Base-by-base conservation (phyloP, 2,797 vertebrate genomes). In the Cottoperca gobio region DNA sequence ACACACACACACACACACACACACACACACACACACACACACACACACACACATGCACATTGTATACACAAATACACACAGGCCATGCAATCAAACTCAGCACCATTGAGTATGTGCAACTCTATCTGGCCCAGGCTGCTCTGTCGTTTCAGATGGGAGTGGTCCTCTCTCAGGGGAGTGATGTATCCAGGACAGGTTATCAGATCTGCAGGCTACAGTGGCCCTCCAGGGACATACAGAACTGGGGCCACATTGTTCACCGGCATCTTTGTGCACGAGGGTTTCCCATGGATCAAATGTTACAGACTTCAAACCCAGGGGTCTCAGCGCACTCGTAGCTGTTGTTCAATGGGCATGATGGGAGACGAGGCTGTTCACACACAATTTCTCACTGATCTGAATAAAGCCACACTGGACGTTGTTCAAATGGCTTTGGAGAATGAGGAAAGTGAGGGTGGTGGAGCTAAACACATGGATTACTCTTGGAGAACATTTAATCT, bases 231-330 rank as follows among this genome's bases (percentile, higher is more conserved):
- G 82, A 95, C 89, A 66, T 45, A 69, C 83, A 83, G 86, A 96
- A 97, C 80, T 95, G 94, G 86, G 91, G 81, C 77, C 52, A 93
- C 96, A 88, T 95, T 96, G 91, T 96, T 92, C 67, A 63, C 92
- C 16, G 61, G 90, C 79, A 74, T 90, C 88, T 93, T 95, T 95
- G 94, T 95, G 90, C 82, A 59, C 35, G 6, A 84, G 82, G 91
- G 78, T 93, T 95, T 95, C 95, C 95, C 95, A 95, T 92, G 94
- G 95, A 94, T 95, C 93, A 88, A 75, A 89, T 93, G 89, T 90
- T 90, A 48, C 59, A 82, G 79, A 91, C 91, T 93, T 93, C 89
- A 93, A 93, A 94, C 92, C 84, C 91, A 81, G 76, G 79, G 88
- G 87, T 92, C 92, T 92, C 91, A 85, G 86, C 71, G 86, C 89